Evolutionary conservation across 2,797 vertebrate species (phyloP).

Genomic region (Esox lucius): DNA sequence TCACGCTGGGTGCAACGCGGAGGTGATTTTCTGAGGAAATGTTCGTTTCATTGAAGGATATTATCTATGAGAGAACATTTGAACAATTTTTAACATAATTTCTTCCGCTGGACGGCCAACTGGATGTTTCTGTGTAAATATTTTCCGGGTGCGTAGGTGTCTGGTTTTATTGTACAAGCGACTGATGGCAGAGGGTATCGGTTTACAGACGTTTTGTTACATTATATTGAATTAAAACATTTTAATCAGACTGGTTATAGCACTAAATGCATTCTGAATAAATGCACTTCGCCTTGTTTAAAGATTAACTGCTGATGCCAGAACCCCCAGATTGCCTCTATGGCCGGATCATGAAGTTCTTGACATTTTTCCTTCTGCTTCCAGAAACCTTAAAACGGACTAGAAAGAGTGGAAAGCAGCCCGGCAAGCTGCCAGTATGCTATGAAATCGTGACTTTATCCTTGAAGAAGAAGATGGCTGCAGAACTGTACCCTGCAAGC

Average conservation of each 20-base stretch:
- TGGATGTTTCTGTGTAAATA: slow-evolving; percentile 28
- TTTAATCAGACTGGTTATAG: background rate
- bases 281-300: slow-evolving; percentile 2
- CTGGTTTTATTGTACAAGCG: background rate
- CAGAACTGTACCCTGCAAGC: slow-evolving; percentile 83
- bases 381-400: slow-evolving; percentile 84
- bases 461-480: slow-evolving; percentile 86
- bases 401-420: slow-evolving; percentile 73
- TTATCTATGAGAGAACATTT: slow-evolving; percentile 30
- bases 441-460: slow-evolving; percentile 78
- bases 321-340: slow-evolving; percentile 80
- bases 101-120: slow-evolving; percentile 18
- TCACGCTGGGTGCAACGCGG: slow-evolving; percentile 1
- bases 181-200: background rate
- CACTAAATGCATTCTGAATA: background rate
- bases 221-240: slow-evolving; percentile 6
- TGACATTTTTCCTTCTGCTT: slow-evolving; percentile 86
- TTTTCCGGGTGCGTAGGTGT: slow-evolving; percentile 22
- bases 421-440: slow-evolving; percentile 74
- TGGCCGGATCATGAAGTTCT: slow-evolving; percentile 87
- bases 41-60: slow-evolving; percentile 25
- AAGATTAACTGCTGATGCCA: slow-evolving; percentile 73
- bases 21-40: background rate
- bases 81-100: slow-evolving; percentile 30
- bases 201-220: background rate